Percentiles rank a stretch among this genome's conserved stretches.
Evolutionary conservation across 2,888 invertebrate genomes (phyloP).

Genomic region (Dryobota labecula): DNA sequence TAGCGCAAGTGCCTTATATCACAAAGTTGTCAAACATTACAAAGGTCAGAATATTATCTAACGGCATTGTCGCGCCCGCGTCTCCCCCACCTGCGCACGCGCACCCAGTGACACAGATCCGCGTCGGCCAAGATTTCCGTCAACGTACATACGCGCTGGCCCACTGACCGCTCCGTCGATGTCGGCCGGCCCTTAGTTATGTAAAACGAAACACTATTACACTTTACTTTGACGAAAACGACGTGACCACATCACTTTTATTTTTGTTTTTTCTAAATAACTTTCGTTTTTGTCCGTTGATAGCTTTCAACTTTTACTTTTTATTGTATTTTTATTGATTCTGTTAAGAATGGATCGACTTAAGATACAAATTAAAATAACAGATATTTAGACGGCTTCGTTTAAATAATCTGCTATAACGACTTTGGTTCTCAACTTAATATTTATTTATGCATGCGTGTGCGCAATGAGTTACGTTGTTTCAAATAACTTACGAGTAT

Average conservation of each 20-base stretch:
- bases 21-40: constrained; percentile 70
- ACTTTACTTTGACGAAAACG: constrained; percentile 57
- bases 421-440: neutral
- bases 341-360: constrained; percentile 5
- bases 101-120: constrained; percentile 81
- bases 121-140: constrained; percentile 69
- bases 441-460: constrained; percentile 6
- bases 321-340: constrained; percentile 15
- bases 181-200: constrained; percentile 76
- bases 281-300: constrained; percentile 41
- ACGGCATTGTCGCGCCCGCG: constrained; percentile 70
- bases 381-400: constrained; percentile 4
- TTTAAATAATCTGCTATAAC: constrained; percentile 20
- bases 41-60: constrained; percentile 86
- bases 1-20: constrained; percentile 27
- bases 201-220: constrained; percentile 70
- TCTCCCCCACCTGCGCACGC: constrained; percentile 59
- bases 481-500: neutral
- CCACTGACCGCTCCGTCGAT: constrained; percentile 76
- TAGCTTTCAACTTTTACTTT: constrained; percentile 42
- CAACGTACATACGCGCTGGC: constrained; percentile 63
- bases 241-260: constrained; percentile 49
- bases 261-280: constrained; percentile 49
- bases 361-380: constrained; percentile 9
- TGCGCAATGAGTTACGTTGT: constrained; percentile 4